Base-by-base conservation (phyloP, 2,113 vertebrate species). In the Geococcyx californianus region DNA sequence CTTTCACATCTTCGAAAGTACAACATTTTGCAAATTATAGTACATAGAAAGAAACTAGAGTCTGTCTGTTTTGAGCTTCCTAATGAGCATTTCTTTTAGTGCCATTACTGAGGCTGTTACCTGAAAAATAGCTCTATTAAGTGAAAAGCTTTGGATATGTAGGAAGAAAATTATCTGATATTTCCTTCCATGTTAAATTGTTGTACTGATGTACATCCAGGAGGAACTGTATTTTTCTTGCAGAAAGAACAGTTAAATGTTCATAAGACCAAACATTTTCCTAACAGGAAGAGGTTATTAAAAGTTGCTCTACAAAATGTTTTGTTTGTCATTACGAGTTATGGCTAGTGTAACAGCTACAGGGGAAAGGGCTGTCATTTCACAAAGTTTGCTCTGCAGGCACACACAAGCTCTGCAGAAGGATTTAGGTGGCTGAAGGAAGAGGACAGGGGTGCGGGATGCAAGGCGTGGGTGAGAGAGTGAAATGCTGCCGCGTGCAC, bases 61-160 rank as follows among this genome's bases (percentile, higher is more conserved):
- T 47, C 84, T 31, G 76, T 62, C 70, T 89, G 45, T 18, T 96
- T 76, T 74, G 62, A 85, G 78, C 91, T 96, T 91, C 74, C 42
- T 55, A 49, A 28, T 51, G 74, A 87, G 60, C 74, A 60, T 81
- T 94, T 92, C 69, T 69, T 24, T 13, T 69, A 36, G 58, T 83
- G 62, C 62, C 62, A 59, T 95, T 94, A 87, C 75, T 1, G 2
- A 76, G 56, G 51, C 78, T 79, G 77, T 91, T 92, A 89, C 20
- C 77, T 93, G 74, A 85, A 94, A 94, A 96, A 87, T 38, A 83
- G 81, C 74, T 85, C 93, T 73, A 93, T 93, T 94, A 95, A 94
- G 79, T 73, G 74, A 58, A 87, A 55, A 91, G 67, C 84, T 89
- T 84, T 87, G 87, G 89, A 87, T 88, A 70, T 11, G 55, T 83